Evolutionary conservation across 2,113 vertebrate species (phyloP), one percentile per base, ranked within the genome.

Genomic region (Anser cygnoides): DNA sequence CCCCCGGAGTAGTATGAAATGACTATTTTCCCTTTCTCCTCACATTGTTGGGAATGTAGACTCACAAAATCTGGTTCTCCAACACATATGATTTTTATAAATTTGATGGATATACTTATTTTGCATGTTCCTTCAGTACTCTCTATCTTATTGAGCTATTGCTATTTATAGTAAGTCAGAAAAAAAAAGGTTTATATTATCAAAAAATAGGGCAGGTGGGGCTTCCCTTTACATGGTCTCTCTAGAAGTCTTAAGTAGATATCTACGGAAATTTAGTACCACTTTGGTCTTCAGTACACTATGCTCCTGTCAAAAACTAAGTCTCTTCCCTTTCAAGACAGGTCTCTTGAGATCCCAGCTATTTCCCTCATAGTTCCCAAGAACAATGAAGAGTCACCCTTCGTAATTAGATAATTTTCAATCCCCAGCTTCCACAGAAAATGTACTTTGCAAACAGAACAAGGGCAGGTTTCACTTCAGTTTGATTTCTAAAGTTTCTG

Each of bases 311-410:
- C 66, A 52, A 85, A 31, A 89, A n/a, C 71, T 70, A 74, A 87
- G 22, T 52, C 43, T 91, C 89, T 89, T 90, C 54, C 66, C 50
- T 92, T 93, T 75, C 74, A 58, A 63, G 35, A 92, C 44, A 93
- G 31, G 44, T 90, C 90, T 95, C 90, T 73, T 90, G 93, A 90
- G 83, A 92, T 82, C 86, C 89, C 59, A 74, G 57, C 82, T 90
- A n/a, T 96, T 95, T 95, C 85, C 90, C 49, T 82, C 41, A n/a
- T 25, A 87, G 58, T 84, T 93, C 74, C 43, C 61, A 82, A 86
- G 80, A 86, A 77, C 68, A 90, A 80, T 71, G 83, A 92, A 84
- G 61, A 18, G 37, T 94, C 9, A 5, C 37, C 89, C 76, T 90
- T 77, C 52, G 21, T 8, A 49, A 61, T 12, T 52, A 81, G 61